Base-by-base conservation (phyloP, 2,113 vertebrate species). In the Arvicanthis niloticus region DNA sequence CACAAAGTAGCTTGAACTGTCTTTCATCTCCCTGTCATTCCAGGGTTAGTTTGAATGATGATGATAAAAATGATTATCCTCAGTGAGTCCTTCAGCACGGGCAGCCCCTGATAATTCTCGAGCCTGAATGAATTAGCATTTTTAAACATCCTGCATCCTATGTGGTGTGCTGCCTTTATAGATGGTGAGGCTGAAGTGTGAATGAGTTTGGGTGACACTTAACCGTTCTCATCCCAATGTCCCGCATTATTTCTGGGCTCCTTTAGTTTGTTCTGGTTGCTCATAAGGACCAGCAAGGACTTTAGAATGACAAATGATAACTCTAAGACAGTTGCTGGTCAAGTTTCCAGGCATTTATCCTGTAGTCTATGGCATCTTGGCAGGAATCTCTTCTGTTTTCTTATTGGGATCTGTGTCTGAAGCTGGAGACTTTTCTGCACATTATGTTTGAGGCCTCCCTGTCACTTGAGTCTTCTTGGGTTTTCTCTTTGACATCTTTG, bases 341-440 rank as follows among this genome's bases (percentile, higher is more conserved):
- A 88, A 73, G 58, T 75, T 70, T 91, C 53, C 19, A 60, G 75
- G 68, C 22, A 42, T 88, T 89, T 65, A 76, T 2, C 13, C 45
- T 85, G 85, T 94, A 80, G 48, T 77, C 89, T 68, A 88, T 88
- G 58, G 56, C 42, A 67, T 85, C 45, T 73, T 85, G 70, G 77
- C 68, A 89, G 56, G 93, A 68, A 65, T 93, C 60, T 60, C 40
- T 72, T 37, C 34, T 78, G 45, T 48, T 34, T 34, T 65, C 17
- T 37, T 60, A 65, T 21, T 60, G 58, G 88, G 31, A 24, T 91
- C 60, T 91, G 21, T 91, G 92, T 91, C 80, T 89, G 82, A 73
- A 68, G 34, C 73, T 94, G 78, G 68, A 73, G 68, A 75, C 60
- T 3, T 56, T 91, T 75, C 60, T 51, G 26, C 73, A n/a, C 3